Evolutionary conservation across 2,797 vertebrate genomes (phyloP).

Genomic region (Zalophus californianus): DNA sequence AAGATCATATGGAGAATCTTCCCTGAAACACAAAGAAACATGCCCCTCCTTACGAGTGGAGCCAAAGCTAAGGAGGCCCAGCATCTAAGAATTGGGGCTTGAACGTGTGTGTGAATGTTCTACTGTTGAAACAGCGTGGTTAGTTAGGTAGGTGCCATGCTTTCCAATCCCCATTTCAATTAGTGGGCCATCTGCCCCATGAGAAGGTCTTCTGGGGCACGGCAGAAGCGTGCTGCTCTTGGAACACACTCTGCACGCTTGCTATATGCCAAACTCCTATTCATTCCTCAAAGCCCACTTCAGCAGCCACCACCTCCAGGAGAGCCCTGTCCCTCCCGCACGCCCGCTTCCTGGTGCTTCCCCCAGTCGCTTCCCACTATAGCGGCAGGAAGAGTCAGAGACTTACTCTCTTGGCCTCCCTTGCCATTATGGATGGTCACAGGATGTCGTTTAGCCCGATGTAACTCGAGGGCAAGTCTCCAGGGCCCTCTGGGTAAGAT

Average conservation of each 20-base stretch:
- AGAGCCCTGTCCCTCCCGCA: not conserved
- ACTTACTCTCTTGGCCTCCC: not conserved
- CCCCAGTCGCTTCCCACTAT: not conserved
- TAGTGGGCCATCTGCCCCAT: fast-evolving
- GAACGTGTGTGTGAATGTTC: fast-evolving
- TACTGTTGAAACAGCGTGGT: fast-evolving
- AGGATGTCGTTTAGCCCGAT: not conserved
- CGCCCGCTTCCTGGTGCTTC: not conserved
- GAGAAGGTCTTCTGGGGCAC: fast-evolving
- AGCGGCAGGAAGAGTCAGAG: not conserved
- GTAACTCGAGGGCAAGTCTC: not conserved
- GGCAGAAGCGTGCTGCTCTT: fast-evolving
- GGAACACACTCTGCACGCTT: not conserved
- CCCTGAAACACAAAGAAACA: not conserved
- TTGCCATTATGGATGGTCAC: not conserved
- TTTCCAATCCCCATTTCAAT: fast-evolving
- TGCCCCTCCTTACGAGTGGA: fast-evolving
- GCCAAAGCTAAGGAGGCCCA: not conserved
- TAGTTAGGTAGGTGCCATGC: fast-evolving
- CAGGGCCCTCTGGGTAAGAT: not conserved
- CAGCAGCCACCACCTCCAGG: not conserved
- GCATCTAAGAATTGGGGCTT: fast-evolving
- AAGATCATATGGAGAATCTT: not conserved
- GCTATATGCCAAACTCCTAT: not conserved
- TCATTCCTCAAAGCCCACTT: not conserved